Base-by-base conservation (phyloP, 2,888 invertebrate genomes). In the Kryphioiulus occultus region DNA sequence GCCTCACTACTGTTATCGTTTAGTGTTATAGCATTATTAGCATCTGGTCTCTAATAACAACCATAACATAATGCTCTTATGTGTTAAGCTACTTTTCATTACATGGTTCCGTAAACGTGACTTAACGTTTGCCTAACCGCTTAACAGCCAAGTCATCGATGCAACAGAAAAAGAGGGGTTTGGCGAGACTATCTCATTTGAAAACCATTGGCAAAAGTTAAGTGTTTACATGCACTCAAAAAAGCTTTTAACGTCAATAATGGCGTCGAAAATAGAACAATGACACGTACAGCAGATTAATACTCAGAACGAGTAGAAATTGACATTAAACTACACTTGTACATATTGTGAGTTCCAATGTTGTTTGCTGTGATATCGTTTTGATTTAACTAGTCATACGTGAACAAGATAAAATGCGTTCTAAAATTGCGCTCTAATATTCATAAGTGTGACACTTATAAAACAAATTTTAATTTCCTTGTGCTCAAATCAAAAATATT, bases 191-290 rank as follows among this genome's bases (percentile, higher is more conserved):
- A 26, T 68, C 68, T 1, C 26, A 68, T 26, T 26, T 15, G 26
- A 68, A 68, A 26, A 26, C 68, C 26, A 68, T 68, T 68, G 26
- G 15, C 10, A 26, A 12, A 22, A 68, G 68, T 26, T 68, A 68
- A 68, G 68, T 68, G 68, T 68, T 68, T 68, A 26, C 26, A 26
- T 12, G 26, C 10, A 68, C 68, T 68, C 26, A 26, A 68, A 68
- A 68, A 10, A 26, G 68, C 68, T 68, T 68, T 68, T 68, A 68
- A 68, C 26, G 68, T 68, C 68, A 68, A 68, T 68, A 68, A 68
- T 68, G 26, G 68, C 9, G 26, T 68, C 68, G 68, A 26, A 68
- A 68, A n/a, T 26, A 68, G 68, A 68, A 68, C 68, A 68, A 68
- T 68, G 26, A 68, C 68, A 68, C 68, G 68, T 68, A 68, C 0